Evolutionary conservation across 2,888 invertebrate genomes (phyloP).

Genomic region (Exocentrus adspersus): DNA sequence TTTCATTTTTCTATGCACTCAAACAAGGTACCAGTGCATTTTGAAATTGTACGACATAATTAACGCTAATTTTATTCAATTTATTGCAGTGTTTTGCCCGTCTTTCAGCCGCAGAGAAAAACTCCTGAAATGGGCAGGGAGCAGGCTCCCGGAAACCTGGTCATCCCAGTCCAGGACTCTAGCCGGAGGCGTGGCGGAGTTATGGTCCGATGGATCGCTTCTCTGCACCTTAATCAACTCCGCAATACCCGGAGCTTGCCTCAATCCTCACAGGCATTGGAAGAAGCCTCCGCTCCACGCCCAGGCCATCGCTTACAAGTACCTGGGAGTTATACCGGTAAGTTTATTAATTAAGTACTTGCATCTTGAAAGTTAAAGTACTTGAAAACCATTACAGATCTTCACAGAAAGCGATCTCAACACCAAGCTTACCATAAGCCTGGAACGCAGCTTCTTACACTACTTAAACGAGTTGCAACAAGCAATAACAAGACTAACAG

Average conservation of each 20-base stretch:
- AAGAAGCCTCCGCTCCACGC: slow-evolving; percentile 67
- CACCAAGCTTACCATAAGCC: slow-evolving; percentile 65
- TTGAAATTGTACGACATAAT: too few species aligned
- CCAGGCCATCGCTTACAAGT: slow-evolving; percentile 70
- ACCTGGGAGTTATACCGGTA: slow-evolving; percentile 70
- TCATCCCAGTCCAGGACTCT: slow-evolving; percentile 49
- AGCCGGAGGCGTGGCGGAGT: slow-evolving; percentile 65
- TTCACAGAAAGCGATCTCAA: slow-evolving; percentile 69
- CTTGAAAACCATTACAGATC: slow-evolving; percentile 59
- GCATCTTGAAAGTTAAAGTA: too few species aligned
- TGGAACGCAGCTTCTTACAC: slow-evolving; percentile 68
- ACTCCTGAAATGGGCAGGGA: slow-evolving; percentile 57
- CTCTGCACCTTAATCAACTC: slow-evolving; percentile 70
- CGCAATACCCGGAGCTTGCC: slow-evolving; percentile 70
- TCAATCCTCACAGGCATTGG: slow-evolving; percentile 65
- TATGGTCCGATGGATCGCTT: slow-evolving; percentile 71
- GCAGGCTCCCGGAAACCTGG: slow-evolving; percentile 53
- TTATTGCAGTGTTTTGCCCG: slow-evolving; percentile 57
- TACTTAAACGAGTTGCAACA: slow-evolving; percentile 66
- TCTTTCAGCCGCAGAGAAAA: slow-evolving; percentile 57
- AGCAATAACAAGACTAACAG: slow-evolving; percentile 50
- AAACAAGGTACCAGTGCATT: too few species aligned
- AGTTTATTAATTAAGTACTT: too few species aligned
- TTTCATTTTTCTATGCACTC: too few species aligned
- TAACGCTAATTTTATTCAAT: slow-evolving; percentile 3